Conservation (phyloP, 2,797 vertebrate genomes). For the Halcyon badia region DNA sequence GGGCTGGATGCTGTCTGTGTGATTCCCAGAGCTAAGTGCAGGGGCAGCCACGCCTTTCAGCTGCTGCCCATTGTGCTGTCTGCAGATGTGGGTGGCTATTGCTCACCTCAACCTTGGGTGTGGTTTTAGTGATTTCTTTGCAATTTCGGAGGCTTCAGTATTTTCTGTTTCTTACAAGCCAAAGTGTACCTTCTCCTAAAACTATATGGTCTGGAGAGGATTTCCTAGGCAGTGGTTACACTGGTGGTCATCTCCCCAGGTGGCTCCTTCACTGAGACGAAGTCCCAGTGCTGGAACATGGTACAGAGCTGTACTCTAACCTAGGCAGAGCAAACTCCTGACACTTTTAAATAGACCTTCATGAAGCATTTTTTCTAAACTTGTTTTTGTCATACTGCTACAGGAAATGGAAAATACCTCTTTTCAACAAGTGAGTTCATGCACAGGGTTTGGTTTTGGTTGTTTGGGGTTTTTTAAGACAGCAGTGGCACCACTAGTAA, state of each 20-base stretch:
- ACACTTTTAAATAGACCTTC: neutral
- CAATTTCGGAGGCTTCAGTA: neutral
- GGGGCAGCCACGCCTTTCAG: neutral
- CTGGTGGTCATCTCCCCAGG: neutral
- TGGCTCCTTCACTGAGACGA: neutral
- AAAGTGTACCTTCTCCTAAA: neutral
- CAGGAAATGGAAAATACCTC: neutral
- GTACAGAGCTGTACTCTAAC: neutral
- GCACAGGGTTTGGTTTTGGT: no score
- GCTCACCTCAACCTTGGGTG: neutral
- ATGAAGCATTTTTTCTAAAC: neutral
- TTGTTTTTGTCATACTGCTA: neutral
- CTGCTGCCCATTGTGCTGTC: neutral
- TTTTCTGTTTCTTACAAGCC: neutral
- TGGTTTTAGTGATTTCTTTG: neutral
- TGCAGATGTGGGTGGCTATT: neutral
- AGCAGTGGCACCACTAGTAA: accelerated
- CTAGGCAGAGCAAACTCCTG: neutral
- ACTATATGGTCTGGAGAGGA: neutral
- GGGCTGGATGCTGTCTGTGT: neutral
- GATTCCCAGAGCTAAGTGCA: no score
- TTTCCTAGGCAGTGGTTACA: neutral
- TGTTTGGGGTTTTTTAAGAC: neutral
- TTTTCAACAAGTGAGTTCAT: accelerated
- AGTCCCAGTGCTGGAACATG: neutral